Percentiles rank a stretch among this genome's conserved stretches.
phyloP scores from a whole-genome alignment of 1,140 invertebrate genomes.

The Apis dorsata region DNA sequence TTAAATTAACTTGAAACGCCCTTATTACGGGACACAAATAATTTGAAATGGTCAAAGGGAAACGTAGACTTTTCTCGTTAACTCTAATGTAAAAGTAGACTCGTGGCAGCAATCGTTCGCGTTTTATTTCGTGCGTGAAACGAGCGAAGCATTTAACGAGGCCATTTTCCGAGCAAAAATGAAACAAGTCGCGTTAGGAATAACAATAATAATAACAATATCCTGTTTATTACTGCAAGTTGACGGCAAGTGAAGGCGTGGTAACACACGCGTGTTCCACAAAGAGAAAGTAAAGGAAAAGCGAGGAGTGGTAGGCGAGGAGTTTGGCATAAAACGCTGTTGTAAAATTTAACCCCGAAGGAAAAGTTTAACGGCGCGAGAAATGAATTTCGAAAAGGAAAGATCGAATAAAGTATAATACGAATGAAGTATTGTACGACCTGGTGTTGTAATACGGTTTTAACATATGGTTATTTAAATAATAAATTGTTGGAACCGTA shows the following conservation, averaged over 20 bases:
- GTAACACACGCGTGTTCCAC: background rate
- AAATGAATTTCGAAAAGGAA: background rate
- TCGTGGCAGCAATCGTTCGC: background rate
- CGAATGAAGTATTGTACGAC: background rate
- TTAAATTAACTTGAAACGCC: no score
- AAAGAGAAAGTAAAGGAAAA: background rate
- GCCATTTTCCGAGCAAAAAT: background rate
- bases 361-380: background rate
- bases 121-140: background rate
- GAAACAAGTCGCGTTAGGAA: conserved; percentile 3
- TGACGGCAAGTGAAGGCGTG: background rate
- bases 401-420: background rate
- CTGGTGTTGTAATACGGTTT: background rate
- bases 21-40: no score
- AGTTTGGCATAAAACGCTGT: background rate
- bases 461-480: background rate
- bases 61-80: background rate
- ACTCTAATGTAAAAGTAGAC: background rate
- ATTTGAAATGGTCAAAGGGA: no score
- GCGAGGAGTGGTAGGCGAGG: background rate
- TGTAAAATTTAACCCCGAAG: background rate
- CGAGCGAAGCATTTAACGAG: background rate
- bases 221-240: background rate
- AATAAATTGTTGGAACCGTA: no score
- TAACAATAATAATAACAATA: conserved; percentile 24